Evolutionary conservation across 2,888 invertebrate genomes (phyloP), one percentile per base, ranked within the genome.

Genomic region (Phoronis australis): DNA sequence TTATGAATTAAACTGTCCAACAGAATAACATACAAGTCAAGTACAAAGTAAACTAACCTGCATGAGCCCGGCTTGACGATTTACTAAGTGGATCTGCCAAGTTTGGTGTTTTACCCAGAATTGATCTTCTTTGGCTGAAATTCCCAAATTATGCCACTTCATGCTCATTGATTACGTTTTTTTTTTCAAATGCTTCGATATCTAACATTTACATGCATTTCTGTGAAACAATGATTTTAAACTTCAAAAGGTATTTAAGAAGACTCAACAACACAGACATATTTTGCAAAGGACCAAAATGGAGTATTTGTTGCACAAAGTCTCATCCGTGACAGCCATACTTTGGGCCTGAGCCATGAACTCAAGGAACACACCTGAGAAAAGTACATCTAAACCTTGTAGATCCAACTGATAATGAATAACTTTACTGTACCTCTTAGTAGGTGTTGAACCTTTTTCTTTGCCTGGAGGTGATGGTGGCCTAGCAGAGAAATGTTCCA

Each of bases 71-170:
- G 4, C 50, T 43, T 25, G 60, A 42, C 3, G 68, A 64, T 50
- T 68, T 70, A 46, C 64, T 63, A 45, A 61, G 42, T 1, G 70
- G 66, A 54, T 69, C 71, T 3, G 72, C 66, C 40, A 72, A 48
- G 43, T 71, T 69, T 22, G 69, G 65, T 15, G 71, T 71, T 43
- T 60, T 61, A n/a, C 57, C 61, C 21, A 74, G 55, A 52, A 72
- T 45, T 9, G 56, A 48, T 47, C 65, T 55, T 35, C 66, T 52
- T 18, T 54, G 53, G 45, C 62, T 60, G 52, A 1, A 51, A 47
- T n/a, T n/a, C n/a, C n/a, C n/a, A n/a, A n/a, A n/a, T n/a, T n/a
- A n/a, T n/a, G n/a, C n/a, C n/a, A n/a, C n/a, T n/a, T n/a, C n/a
- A n/a, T n/a, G n/a, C n/a, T n/a, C n/a, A n/a, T n/a, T n/a, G n/a